A percentile compares a stretch with the other conserved stretches of the same genome.
These are phyloP conservation scores for Peromyscus maniculatus DNA, from an alignment of 2,113 vertebrate genomes.

Conservation along the genomic window DNA sequence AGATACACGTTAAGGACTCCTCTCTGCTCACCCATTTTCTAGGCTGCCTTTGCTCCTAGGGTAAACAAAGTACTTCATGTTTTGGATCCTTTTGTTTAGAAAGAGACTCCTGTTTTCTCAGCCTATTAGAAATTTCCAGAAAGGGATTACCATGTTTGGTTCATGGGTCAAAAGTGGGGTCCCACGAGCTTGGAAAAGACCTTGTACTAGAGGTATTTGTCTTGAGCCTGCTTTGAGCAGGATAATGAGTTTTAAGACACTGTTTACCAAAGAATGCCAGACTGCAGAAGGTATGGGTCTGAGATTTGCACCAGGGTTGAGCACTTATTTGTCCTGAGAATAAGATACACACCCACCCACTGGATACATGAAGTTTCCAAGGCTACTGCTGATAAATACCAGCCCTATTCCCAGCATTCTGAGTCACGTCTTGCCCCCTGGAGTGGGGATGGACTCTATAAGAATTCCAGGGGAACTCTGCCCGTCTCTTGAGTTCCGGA, in stretches of 20 bases:
- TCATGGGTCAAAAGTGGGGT: constrained; percentile 50
- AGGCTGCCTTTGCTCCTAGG: constrained; percentile 67
- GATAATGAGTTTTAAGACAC: not conserved
- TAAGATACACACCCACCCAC: not conserved
- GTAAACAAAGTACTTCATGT: constrained; percentile 68
- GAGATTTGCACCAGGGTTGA: not conserved
- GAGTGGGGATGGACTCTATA: not conserved
- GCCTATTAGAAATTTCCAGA: constrained; percentile 65
- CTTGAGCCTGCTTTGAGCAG: not conserved
- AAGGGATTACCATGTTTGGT: constrained; percentile 56
- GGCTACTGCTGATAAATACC: not conserved
- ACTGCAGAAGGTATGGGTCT: not conserved
- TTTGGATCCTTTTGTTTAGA: constrained; percentile 44
- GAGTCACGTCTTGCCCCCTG: not conserved
- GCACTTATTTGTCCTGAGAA: not conserved
- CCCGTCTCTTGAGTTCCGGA: not conserved
- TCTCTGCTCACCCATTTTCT: constrained; percentile 69
- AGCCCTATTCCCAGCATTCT: not conserved
- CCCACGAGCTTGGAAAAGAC: constrained; percentile 24
- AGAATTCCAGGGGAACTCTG: not conserved
- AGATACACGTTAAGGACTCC: constrained; percentile 51
- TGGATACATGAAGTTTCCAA: not conserved
- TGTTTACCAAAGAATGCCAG: not conserved
- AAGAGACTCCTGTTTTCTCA: constrained; percentile 63
- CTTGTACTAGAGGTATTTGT: constrained; percentile 17